Evolutionary conservation across 2,797 vertebrate genomes (phyloP).

Genomic region (Simalia tracyae): DNA sequence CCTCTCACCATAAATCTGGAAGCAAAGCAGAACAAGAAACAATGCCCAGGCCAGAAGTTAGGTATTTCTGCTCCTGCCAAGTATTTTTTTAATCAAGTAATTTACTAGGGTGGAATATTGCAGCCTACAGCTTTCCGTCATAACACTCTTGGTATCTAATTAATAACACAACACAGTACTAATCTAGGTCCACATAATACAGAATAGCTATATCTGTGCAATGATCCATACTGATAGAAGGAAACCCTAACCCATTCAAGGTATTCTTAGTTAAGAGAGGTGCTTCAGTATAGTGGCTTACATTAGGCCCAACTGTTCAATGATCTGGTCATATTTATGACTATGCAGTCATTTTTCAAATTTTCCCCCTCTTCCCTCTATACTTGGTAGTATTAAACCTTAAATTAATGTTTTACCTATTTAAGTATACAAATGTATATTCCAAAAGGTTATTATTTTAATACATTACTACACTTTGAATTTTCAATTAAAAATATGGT

Average conservation of each 20-base stretch:
- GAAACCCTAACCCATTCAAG: not conserved
- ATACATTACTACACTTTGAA: not conserved
- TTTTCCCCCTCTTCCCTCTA: not conserved
- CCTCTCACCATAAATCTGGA: not conserved
- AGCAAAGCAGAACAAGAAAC: not conserved
- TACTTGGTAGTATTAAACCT: not conserved
- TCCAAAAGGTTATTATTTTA: not conserved
- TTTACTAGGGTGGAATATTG: not conserved
- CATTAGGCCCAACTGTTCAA: not conserved
- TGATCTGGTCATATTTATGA: not conserved
- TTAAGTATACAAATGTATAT: not conserved
- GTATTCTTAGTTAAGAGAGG: not conserved
- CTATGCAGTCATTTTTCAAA: not conserved
- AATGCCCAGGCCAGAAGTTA: not conserved
- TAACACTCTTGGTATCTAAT: not conserved
- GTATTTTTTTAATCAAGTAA: not conserved
- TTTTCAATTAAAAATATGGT: not conserved
- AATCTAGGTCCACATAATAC: not conserved
- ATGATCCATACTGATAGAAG: not conserved
- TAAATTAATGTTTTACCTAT: not conserved
- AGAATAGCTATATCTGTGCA: not conserved
- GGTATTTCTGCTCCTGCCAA: not conserved
- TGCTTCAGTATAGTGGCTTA: not conserved
- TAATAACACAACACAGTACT: not conserved
- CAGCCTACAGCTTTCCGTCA: not conserved